Evolutionary conservation across 2,888 invertebrate genomes (phyloP).

Genomic region (Seladonia tumulorum): DNA sequence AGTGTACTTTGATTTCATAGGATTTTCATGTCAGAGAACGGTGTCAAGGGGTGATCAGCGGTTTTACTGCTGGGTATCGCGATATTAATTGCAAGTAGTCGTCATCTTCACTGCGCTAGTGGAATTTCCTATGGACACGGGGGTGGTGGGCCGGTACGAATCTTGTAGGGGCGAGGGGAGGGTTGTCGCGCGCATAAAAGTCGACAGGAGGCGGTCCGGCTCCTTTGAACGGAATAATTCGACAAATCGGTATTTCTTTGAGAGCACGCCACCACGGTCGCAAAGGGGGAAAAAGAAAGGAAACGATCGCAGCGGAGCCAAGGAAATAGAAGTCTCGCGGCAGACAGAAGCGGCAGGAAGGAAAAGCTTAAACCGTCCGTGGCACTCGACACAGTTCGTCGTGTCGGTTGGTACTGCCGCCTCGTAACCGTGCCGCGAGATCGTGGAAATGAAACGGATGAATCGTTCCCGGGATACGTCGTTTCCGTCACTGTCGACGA

Average conservation of each 20-base stretch:
- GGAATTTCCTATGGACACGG: not conserved
- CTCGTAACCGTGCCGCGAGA: constrained; percentile 49
- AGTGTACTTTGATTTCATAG: not conserved
- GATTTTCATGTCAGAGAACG: not conserved
- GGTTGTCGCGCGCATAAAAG: constrained; percentile 59
- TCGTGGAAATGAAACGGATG: constrained; percentile 52
- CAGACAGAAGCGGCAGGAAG: constrained; percentile 32
- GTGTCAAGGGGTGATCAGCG: constrained; percentile 21
- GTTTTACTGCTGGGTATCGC: constrained; percentile 18
- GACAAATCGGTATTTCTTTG: constrained; percentile 74
- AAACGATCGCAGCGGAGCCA: not conserved
- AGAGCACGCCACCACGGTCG: constrained; percentile 44
- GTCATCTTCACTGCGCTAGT: constrained; percentile 27
- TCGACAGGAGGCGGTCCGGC: constrained; percentile 42
- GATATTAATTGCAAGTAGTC: constrained; percentile 53
- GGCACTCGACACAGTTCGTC: constrained; percentile 48
- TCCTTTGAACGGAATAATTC: constrained; percentile 68
- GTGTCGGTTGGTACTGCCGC: not conserved
- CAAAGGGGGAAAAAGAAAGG: constrained; percentile 24
- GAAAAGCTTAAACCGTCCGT: constrained; percentile 57
- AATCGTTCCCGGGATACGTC: constrained; percentile 40
- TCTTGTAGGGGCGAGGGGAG: not conserved
- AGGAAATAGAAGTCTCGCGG: constrained; percentile 14
- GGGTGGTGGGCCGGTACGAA: not conserved
- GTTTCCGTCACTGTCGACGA: constrained; percentile 45